Evolutionary conservation across 2,797 vertebrate genomes (phyloP).

Genomic region (Cyprinella venusta): DNA sequence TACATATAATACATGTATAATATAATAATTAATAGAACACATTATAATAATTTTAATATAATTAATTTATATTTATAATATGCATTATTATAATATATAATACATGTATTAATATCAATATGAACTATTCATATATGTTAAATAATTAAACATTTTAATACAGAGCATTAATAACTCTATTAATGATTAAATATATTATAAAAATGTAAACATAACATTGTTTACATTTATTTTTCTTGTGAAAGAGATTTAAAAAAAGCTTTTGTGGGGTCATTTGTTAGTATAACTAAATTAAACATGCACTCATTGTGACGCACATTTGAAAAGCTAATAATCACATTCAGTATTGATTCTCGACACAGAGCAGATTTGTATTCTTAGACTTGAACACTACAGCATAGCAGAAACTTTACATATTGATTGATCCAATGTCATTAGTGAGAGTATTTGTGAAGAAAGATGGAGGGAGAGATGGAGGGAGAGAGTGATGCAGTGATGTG

Average conservation of each 20-base stretch:
- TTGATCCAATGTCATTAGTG: not conserved
- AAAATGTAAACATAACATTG: too few species aligned
- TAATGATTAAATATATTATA: not conserved
- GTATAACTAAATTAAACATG: not conserved
- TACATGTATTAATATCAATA: not conserved
- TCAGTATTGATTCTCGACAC: not conserved
- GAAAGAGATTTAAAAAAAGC: not conserved
- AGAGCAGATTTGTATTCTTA: not conserved
- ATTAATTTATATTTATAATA: too few species aligned
- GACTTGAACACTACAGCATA: not conserved
- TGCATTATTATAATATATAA: too few species aligned
- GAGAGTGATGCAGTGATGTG: conserved; percentile 65
- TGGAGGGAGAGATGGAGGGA: conserved; percentile 22
- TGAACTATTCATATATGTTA: not conserved
- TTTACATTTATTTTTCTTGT: too few species aligned
- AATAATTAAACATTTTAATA: not conserved
- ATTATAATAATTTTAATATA: too few species aligned
- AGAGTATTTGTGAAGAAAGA: conserved; percentile 41
- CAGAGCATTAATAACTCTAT: not conserved
- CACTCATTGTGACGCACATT: not conserved
- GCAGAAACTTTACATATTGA: not conserved
- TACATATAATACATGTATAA: not conserved
- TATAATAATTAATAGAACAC: too few species aligned
- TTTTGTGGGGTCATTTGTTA: not conserved
- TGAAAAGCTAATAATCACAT: not conserved